These are phyloP conservation scores for Panagrolaimus sp. DNA, from an alignment of 1,140 invertebrate genomes.

Conservation along the genomic window DNA sequence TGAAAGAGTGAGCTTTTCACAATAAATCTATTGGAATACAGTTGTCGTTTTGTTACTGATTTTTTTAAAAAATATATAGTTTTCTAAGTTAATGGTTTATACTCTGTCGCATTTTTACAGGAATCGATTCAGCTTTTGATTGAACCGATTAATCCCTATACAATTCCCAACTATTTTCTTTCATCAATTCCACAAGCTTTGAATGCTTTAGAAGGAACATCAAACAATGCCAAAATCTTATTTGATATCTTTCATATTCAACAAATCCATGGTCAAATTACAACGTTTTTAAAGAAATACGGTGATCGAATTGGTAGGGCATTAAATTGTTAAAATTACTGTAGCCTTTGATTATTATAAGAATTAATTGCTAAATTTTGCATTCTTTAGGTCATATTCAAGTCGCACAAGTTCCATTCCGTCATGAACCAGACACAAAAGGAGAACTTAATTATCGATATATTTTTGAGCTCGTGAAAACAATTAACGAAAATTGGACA, in stretches of 20 bases:
- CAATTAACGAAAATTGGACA: constrained; percentile 8
- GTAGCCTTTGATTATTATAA: too few relatives aligned
- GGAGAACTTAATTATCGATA: constrained; percentile 28
- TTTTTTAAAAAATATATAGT: too few relatives aligned
- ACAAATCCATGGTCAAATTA: constrained; percentile 11
- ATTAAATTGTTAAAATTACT: too few relatives aligned
- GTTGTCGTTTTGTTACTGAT: too few relatives aligned
- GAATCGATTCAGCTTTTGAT: constrained; percentile 5
- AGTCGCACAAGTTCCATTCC: constrained; percentile 22
- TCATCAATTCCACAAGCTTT: neutral
- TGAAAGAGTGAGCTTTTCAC: neutral
- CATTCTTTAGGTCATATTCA: constrained; percentile 32
- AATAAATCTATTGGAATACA: too few relatives aligned
- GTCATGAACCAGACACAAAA: constrained; percentile 24
- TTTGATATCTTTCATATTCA: constrained; percentile 6
- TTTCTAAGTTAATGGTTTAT: too few relatives aligned
- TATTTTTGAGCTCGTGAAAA: constrained; percentile 18
- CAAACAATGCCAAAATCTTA: neutral
- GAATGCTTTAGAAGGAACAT: neutral
- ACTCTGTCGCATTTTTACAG: neutral
- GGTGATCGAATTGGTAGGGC: neutral
- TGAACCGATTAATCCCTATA: constrained; percentile 4
- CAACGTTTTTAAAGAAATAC: neutral
- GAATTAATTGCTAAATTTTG: too few relatives aligned
- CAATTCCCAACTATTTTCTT: neutral